Percentiles rank a stretch among this genome's conserved stretches.
Evolutionary conservation across 2,113 vertebrate species (phyloP).

Genomic region (Callaeas wilsoni): DNA sequence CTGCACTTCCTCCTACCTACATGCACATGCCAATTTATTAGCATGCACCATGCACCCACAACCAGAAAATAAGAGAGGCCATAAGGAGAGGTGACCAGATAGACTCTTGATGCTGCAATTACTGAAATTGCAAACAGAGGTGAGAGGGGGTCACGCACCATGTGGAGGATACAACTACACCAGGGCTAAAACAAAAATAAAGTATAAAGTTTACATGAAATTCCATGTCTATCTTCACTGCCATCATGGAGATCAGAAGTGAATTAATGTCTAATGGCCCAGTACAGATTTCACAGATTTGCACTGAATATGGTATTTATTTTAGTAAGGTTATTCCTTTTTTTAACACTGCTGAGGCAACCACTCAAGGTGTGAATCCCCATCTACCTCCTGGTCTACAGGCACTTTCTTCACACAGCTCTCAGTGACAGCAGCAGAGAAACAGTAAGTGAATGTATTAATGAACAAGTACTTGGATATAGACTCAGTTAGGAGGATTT

Average conservation of each 20-base stretch:
- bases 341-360: background rate
- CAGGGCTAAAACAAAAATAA: background rate
- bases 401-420: background rate
- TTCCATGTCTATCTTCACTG: background rate
- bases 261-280: background rate
- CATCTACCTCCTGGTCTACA: background rate
- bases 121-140: background rate
- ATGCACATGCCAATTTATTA: background rate
- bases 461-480: background rate
- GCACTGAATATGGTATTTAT: background rate
- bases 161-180: background rate
- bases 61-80: background rate
- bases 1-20: background rate
- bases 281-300: background rate
- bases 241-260: background rate
- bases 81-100: background rate
- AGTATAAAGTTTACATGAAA: background rate
- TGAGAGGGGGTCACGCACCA: background rate
- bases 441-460: background rate
- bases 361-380: background rate
- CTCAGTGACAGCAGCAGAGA: background rate
- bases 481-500: background rate
- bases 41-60: background rate
- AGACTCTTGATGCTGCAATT: background rate
- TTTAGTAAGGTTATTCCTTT: background rate